Evolutionary conservation across 2,797 vertebrate genomes (phyloP), one percentile per base, ranked within the genome.

Genomic region (Intellagama lesueurii): DNA sequence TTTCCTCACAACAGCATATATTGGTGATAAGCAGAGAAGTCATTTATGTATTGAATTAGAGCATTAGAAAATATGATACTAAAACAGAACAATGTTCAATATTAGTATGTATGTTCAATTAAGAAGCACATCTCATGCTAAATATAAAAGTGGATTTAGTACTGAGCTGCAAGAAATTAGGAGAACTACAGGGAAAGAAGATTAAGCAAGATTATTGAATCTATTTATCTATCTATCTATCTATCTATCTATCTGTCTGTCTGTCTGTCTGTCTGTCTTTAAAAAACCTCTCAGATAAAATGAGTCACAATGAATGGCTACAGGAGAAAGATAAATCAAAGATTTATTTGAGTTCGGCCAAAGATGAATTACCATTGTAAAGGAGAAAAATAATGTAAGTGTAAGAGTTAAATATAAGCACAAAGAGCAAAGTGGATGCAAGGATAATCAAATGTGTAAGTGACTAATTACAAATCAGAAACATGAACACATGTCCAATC

Each of bases 391-490:
- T 35, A 88, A 5, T 78, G n/a, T 14, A 90, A 4, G n/a, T 70
- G 83, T 91, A 90, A 91, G 78, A 92, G 76, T 93, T 91, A 91
- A 90, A 85, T 72, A 82, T 28, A 60, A 44, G 28, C 89, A 70
- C 28, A 79, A 60, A 83, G 49, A 8, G 14, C 4, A 86, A 76
- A 30, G 85, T 72, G 30, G 81, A 60, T 44, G 75, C 52, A 83
- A 69, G 56, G 9, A 89, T 86, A 88, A 93, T 94, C 79, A 92
- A 64, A 89, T 70, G 26, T 49, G n/a, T 93, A 91, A 89, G 28
- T 86, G 85, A 91, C 68, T 90, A 93, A 93, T 80, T 93, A 76
- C 76, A 92, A 93, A 89, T 66, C 77, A 80, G 64, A 56, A 91
- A 73, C 28, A 91, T 83, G 81, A 94, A 87, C 83, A 93, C 44